Conservation (phyloP, 2,113 vertebrate species). For the Chaetodon auriga region DNA sequence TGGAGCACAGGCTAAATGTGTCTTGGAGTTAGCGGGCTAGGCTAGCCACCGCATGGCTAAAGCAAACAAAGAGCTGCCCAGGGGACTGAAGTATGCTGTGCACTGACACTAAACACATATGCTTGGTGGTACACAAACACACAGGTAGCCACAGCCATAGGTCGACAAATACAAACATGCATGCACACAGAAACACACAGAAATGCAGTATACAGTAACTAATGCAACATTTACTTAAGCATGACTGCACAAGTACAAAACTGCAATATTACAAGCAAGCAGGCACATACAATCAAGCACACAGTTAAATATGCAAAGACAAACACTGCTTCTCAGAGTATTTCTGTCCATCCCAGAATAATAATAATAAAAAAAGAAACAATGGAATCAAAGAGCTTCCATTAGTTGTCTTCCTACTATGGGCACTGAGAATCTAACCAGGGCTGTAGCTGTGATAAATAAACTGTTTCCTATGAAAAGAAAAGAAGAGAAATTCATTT, state of each 20-base stretch:
- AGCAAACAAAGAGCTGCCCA: conserved; percentile 86
- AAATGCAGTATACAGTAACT: background rate
- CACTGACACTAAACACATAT: conserved; percentile 65
- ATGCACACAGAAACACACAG: background rate
- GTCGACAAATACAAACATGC: background rate
- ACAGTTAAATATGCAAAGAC: background rate
- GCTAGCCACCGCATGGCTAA: conserved; percentile 84
- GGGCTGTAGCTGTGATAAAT: background rate
- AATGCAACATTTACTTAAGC: background rate
- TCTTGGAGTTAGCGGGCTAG: conserved; percentile 79
- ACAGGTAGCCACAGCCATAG: conserved; percentile 8
- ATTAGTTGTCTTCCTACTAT: background rate
- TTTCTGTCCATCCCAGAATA: background rate
- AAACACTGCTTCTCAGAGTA: background rate
- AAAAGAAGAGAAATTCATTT: conserved; percentile 5
- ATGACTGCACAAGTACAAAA: background rate
- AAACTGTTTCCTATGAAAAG: background rate
- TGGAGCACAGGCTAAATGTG: conserved; percentile 84
- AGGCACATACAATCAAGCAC: background rate
- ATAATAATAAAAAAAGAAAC: background rate
- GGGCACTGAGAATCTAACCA: background rate
- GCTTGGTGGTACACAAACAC: conserved; percentile 9
- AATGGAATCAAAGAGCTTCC: background rate
- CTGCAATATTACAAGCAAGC: background rate
- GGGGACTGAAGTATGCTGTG: conserved; percentile 70